phyloP scores from a whole-genome alignment of 2,113 vertebrate species.

The Clinocottus analis region DNA sequence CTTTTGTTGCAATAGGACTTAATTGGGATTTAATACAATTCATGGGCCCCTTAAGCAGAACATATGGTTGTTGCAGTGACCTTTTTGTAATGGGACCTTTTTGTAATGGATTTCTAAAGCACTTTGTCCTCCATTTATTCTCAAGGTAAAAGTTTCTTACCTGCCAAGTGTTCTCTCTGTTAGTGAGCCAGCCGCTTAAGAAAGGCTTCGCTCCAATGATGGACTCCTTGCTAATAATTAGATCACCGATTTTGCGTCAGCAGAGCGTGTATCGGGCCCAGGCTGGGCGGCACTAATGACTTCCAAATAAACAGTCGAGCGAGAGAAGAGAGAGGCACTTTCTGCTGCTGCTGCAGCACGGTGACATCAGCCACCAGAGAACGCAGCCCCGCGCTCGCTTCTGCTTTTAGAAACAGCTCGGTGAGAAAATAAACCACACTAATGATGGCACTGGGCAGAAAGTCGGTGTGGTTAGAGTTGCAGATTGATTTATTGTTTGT shows the following conservation, averaged over 20 bases:
- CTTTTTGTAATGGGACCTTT: neutral
- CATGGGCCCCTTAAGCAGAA: neutral
- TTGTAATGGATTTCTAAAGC: constrained; percentile 19
- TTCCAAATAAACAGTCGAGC: constrained; percentile 67
- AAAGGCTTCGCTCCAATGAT: constrained; percentile 13
- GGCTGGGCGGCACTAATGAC: constrained; percentile 53
- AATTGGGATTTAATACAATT: constrained; percentile 4
- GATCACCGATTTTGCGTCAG: constrained; percentile 50
- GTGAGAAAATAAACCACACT: constrained; percentile 75
- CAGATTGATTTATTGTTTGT: constrained; percentile 70
- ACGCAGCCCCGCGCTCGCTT: constrained; percentile 36
- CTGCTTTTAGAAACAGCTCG: constrained; percentile 53
- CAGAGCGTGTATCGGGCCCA: constrained; percentile 15
- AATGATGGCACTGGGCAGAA: constrained; percentile 64
- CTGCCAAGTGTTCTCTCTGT: constrained; percentile 4
- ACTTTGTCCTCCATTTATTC: constrained; percentile 34
- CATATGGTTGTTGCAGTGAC: neutral
- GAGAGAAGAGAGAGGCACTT: constrained; percentile 41
- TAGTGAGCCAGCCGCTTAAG: constrained; percentile 17
- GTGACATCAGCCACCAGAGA: constrained; percentile 59
- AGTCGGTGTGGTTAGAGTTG: constrained; percentile 29
- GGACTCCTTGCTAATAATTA: constrained; percentile 47
- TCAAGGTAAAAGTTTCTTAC: neutral
- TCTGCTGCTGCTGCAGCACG: constrained; percentile 41
- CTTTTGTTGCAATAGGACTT: too few species aligned